These are phyloP conservation scores for Drosophila maculinotata DNA, from an alignment of 2,888 invertebrate genomes.

Conservation along the genomic window DNA sequence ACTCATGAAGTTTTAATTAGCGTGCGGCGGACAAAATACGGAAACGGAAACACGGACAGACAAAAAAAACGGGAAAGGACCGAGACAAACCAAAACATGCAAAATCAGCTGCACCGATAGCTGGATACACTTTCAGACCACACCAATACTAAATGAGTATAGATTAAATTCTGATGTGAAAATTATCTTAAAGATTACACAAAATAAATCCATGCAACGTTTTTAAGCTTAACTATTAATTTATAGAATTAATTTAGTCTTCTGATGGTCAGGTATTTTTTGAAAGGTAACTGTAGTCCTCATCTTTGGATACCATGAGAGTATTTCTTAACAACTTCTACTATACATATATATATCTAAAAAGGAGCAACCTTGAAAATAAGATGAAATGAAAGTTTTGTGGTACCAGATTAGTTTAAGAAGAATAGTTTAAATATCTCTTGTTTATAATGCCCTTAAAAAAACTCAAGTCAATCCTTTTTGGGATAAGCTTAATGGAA, in stretches of 20 bases:
- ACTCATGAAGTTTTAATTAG: slow-evolving; percentile 70
- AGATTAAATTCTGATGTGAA: too few species aligned
- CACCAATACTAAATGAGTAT: too few species aligned
- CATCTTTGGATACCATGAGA: too few species aligned
- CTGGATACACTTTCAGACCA: neutral
- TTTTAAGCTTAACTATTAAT: too few species aligned
- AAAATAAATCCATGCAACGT: too few species aligned
- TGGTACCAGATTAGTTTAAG: neutral
- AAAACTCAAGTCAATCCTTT: neutral
- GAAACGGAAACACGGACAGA: slow-evolving; percentile 23
- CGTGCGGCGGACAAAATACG: slow-evolving; percentile 23
- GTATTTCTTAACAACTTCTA: too few species aligned
- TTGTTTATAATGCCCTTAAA: neutral
- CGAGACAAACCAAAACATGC: slow-evolving; percentile 13
- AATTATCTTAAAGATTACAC: too few species aligned
- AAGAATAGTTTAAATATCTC: too few species aligned
- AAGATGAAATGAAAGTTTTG: neutral
- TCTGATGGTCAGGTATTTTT: too few species aligned
- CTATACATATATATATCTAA: neutral
- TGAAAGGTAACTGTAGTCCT: too few species aligned
- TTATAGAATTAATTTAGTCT: too few species aligned
- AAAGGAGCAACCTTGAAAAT: neutral
- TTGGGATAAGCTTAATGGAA: neutral
- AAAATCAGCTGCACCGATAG: neutral
- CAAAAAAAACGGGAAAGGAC: slow-evolving; percentile 4